Percentiles rank a stretch among this genome's conserved stretches.
These are phyloP conservation scores for Tokudaia tokunoshimensis DNA, from an alignment of 2,797 vertebrate species.

Conservation along the genomic window DNA sequence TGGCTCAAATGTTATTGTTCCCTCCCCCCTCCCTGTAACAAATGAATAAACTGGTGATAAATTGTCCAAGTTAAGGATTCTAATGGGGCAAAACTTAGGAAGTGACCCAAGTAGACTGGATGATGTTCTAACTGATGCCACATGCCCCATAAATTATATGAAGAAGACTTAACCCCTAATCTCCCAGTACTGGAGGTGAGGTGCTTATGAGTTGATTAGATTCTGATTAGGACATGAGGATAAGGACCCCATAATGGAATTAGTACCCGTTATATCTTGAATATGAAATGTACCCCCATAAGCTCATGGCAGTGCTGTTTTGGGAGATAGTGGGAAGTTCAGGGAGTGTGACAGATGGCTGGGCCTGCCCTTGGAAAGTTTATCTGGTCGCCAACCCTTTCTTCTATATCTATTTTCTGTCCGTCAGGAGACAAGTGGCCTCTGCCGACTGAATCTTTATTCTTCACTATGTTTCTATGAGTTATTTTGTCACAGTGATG, in stretches of 20 bases:
- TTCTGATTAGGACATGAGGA: neutral
- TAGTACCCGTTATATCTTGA: neutral
- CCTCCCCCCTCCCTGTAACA: neutral
- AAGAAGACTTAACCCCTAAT: neutral
- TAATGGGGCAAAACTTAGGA: neutral
- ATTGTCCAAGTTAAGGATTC: neutral
- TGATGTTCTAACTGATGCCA: neutral
- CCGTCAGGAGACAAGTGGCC: neutral
- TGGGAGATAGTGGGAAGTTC: neutral
- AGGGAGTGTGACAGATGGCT: neutral
- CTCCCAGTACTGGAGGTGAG: neutral
- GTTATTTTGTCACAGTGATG: neutral
- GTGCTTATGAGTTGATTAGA: neutral
- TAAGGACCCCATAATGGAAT: neutral
- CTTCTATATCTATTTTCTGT: neutral
- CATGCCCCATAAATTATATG: no score
- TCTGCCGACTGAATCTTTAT: neutral
- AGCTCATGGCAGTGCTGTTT: neutral
- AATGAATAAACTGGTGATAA: slow-evolving; percentile 14
- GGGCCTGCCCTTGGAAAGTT: neutral
- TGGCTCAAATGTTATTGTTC: neutral
- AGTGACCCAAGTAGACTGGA: neutral
- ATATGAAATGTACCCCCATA: neutral
- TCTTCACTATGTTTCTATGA: neutral
- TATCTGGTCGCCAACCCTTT: neutral